Conservation (phyloP, 2,888 invertebrate species). For the Drosophila sordidapex region DNA sequence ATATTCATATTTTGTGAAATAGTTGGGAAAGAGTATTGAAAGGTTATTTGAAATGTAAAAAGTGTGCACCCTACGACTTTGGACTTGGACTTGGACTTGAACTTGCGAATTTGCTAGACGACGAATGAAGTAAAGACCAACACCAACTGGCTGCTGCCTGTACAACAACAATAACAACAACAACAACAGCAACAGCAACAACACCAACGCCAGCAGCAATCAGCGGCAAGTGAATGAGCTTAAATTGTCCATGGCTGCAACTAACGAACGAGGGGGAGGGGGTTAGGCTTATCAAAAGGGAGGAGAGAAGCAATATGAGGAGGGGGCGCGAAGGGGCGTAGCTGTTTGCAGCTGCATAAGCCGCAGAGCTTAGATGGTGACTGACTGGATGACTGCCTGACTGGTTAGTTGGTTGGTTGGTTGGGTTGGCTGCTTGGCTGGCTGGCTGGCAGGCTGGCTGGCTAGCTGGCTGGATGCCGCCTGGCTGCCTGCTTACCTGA, state of each 20-base stretch:
- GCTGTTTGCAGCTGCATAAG: conserved; percentile 45
- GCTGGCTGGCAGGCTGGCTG: conserved; percentile 12
- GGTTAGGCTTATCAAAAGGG: conserved; percentile 1
- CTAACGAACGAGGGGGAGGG: neutral
- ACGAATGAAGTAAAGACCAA: conserved; percentile 43
- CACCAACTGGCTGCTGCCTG: conserved; percentile 8
- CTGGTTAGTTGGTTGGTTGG: conserved; percentile 29
- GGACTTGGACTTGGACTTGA: conserved; percentile 62
- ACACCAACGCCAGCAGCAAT: conserved; percentile 73
- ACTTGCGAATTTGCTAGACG: conserved; percentile 78
- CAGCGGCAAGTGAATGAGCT: conserved; percentile 78
- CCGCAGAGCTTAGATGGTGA: conserved; percentile 55
- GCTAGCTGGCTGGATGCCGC: neutral
- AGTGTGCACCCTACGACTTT: conserved; percentile 54
- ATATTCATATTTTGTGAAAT: neutral
- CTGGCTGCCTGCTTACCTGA: conserved; percentile 23
- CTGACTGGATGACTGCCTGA: conserved; percentile 19
- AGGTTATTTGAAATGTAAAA: neutral
- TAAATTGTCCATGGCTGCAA: conserved; percentile 69
- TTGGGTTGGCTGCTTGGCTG: conserved; percentile 20
- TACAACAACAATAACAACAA: conserved; percentile 4
- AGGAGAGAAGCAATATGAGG: neutral
- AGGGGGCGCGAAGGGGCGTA: neutral
- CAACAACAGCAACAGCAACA: conserved; percentile 35
- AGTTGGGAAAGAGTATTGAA: neutral